phyloP scores from a whole-genome alignment of 2,888 invertebrate species.

The Euclidia mi region DNA sequence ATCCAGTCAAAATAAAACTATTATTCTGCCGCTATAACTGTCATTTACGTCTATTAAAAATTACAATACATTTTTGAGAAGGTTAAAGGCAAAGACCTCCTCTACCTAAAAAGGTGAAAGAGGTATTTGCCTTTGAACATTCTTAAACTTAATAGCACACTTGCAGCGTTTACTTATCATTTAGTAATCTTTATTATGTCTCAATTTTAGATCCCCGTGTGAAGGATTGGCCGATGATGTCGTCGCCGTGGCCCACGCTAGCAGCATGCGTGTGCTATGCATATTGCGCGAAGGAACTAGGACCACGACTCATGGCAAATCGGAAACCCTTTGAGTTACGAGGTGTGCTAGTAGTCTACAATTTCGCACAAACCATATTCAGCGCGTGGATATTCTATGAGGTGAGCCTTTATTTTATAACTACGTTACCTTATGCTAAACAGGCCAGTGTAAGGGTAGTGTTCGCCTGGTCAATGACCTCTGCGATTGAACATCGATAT shows the following conservation, averaged over 20 bases:
- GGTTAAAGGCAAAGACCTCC: no score
- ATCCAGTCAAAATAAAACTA: no score
- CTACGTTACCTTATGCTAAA: slow-evolving; percentile 18
- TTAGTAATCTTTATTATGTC: no score
- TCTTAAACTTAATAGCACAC: no score
- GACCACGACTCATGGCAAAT: slow-evolving; percentile 97
- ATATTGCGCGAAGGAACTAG: slow-evolving; percentile 94
- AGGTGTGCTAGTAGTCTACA: slow-evolving; percentile 95
- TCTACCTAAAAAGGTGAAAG: no score
- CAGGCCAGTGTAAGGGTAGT: slow-evolving; percentile 17
- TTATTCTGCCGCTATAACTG: no score
- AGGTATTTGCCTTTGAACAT: no score
- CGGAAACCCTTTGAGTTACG: slow-evolving; percentile 96
- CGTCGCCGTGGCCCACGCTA: slow-evolving; percentile 96
- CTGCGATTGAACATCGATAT: neutral
- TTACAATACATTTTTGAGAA: no score
- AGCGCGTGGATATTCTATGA: slow-evolving; percentile 98
- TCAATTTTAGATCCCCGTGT: slow-evolving; percentile 95
- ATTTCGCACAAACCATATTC: slow-evolving; percentile 96
- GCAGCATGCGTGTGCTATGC: slow-evolving; percentile 95
- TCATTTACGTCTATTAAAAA: no score
- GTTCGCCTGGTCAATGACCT: slow-evolving; percentile 44
- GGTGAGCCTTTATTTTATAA: slow-evolving; percentile 85
- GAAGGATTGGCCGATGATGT: slow-evolving; percentile 97
- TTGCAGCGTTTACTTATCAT: no score